Percentiles rank a stretch among this genome's conserved stretches.
These are phyloP conservation scores for Triplophysa bombifrons DNA, from an alignment of 2,797 vertebrate genomes.

Conservation along the genomic window DNA sequence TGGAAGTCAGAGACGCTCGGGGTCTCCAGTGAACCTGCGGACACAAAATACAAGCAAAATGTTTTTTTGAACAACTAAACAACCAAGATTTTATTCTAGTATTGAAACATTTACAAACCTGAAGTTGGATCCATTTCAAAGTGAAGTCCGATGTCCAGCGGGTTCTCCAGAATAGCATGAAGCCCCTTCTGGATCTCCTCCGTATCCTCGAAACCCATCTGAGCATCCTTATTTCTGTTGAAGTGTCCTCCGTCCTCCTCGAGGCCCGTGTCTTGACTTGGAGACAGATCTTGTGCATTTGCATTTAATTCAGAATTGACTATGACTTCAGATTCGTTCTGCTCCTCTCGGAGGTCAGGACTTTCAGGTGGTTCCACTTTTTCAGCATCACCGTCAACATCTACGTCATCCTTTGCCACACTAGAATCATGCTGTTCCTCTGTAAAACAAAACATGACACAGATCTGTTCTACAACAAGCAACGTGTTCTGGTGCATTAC, in stretches of 20 bases:
- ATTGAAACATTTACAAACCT: conserved; percentile 64
- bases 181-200: conserved; percentile 71
- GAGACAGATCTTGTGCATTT: conserved; percentile 45
- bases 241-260: conserved; percentile 73
- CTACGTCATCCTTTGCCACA: conserved; percentile 11
- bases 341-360: conserved; percentile 49
- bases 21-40: conserved; percentile 67
- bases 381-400: conserved; percentile 47
- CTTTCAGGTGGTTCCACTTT: conserved; percentile 43
- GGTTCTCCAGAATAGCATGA: conserved; percentile 70
- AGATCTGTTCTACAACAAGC: not conserved
- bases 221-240: conserved; percentile 75
- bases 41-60: conserved; percentile 40
- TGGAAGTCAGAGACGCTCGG: conserved; percentile 59
- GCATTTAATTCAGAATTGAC: conserved; percentile 4
- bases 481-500: not conserved
- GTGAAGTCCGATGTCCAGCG: conserved; percentile 66
- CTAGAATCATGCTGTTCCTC: conserved; percentile 38
- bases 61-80: no score
- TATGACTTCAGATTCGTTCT: conserved; percentile 11
- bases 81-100: no score
- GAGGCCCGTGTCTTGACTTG: conserved; percentile 60
- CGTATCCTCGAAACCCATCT: conserved; percentile 59
- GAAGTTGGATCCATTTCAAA: conserved; percentile 68
- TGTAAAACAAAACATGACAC: conserved; percentile 7